Evolutionary conservation across 2,797 vertebrate genomes (phyloP).

Genomic region (Chloroceryle amazona): DNA sequence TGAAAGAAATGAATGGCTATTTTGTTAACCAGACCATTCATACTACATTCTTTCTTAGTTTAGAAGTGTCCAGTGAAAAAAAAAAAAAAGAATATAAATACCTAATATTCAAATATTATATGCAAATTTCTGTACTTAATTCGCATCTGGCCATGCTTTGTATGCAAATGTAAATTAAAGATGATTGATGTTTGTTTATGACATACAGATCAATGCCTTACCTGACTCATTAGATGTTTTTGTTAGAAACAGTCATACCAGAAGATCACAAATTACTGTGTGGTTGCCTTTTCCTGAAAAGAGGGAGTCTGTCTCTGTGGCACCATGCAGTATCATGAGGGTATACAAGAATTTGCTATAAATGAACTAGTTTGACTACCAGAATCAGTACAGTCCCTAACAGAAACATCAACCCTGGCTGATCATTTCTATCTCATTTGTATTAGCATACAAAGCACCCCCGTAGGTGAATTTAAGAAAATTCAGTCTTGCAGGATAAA

Average conservation of each 20-base stretch:
- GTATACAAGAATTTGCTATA: not conserved
- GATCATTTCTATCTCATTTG: not conserved
- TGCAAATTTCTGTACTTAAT: not conserved
- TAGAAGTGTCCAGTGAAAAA: not conserved
- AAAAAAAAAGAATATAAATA: not conserved
- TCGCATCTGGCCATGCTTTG: not conserved
- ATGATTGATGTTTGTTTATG: not conserved
- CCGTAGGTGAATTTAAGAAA: not conserved
- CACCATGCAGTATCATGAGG: not conserved
- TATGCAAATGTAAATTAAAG: not conserved
- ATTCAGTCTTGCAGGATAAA: not conserved
- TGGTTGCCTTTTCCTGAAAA: not conserved
- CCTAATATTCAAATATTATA: not conserved
- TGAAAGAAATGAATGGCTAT: not conserved
- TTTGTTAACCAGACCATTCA: not conserved
- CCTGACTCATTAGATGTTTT: not conserved
- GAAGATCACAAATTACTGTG: not conserved
- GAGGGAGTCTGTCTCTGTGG: not conserved
- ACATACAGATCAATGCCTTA: not conserved
- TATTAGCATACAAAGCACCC: not conserved
- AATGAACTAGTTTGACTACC: not conserved
- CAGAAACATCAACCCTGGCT: not conserved
- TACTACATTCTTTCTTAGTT: not conserved
- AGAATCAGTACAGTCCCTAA: not conserved
- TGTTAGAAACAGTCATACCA: not conserved